Evolutionary conservation across 1,140 invertebrate genomes (phyloP).

Genomic region (silkworm (Bombyx mori)): DNA sequence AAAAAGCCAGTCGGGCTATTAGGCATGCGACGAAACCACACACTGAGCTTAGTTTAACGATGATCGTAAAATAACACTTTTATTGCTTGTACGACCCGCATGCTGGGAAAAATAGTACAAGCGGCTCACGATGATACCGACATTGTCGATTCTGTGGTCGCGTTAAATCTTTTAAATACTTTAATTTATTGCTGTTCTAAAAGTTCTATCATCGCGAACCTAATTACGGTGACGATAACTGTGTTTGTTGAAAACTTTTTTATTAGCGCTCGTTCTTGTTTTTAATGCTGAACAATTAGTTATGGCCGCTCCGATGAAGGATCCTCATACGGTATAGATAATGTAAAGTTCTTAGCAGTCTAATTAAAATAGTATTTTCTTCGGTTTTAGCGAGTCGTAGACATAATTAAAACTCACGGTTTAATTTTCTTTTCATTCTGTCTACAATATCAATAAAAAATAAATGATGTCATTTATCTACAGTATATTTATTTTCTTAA

Average conservation of each 20-base stretch:
- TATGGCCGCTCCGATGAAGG: too few species aligned
- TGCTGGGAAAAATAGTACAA: constrained; percentile 27
- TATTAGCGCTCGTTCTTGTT: too few species aligned
- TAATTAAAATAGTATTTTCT: too few species aligned
- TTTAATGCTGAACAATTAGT: too few species aligned
- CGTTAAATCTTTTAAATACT: constrained; percentile 10
- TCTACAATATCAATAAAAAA: too few species aligned
- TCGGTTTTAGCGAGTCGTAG: too few species aligned
- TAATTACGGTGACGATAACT: not conserved
- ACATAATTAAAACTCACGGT: too few species aligned
- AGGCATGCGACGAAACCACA: constrained; percentile 22
- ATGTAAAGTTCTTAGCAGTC: too few species aligned
- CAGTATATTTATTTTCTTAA: too few species aligned
- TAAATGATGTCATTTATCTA: too few species aligned
- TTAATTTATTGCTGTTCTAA: constrained; percentile 8
- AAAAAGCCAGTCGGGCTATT: constrained; percentile 20
- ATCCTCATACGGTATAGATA: too few species aligned
- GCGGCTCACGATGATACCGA: constrained; percentile 20
- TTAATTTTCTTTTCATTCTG: too few species aligned
- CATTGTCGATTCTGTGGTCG: constrained; percentile 25
- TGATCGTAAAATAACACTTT: constrained; percentile 44
- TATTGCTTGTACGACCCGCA: constrained; percentile 43
- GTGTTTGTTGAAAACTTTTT: constrained; percentile 1
- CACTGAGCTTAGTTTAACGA: constrained; percentile 29
- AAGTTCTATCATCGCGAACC: constrained; percentile 1